phyloP scores from a whole-genome alignment of 1,140 invertebrate species.

The Drosophila grimshawi region DNA sequence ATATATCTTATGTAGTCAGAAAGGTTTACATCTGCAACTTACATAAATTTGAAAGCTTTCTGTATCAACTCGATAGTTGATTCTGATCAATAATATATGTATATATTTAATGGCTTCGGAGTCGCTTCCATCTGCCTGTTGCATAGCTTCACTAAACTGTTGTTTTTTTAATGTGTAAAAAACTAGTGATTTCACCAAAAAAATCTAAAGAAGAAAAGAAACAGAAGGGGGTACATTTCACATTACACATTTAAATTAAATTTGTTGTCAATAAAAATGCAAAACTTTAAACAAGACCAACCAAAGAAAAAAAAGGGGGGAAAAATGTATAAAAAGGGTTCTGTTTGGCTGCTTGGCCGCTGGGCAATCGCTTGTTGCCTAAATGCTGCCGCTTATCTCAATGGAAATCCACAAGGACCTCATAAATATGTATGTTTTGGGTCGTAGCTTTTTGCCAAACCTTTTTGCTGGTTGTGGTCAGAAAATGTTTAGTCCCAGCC shows the following conservation, averaged over 20 bases:
- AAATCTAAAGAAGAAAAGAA: neutral
- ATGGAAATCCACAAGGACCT: slow-evolving; percentile 77
- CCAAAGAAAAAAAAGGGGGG: neutral
- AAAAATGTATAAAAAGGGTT: slow-evolving; percentile 37
- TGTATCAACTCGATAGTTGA: no score
- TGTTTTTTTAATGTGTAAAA: no score
- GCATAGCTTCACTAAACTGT: no score
- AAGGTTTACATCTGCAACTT: no score
- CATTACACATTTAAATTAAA: slow-evolving; percentile 70
- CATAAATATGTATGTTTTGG: slow-evolving; percentile 70
- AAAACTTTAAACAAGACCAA: slow-evolving; percentile 38
- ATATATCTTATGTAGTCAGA: no score
- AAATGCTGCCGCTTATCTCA: slow-evolving; percentile 76
- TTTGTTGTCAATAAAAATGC: slow-evolving; percentile 53
- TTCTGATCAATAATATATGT: no score
- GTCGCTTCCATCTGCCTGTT: no score
- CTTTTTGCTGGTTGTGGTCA: slow-evolving; percentile 71
- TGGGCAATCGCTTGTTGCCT: slow-evolving; percentile 55
- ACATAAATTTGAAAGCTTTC: no score
- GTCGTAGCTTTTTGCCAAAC: slow-evolving; percentile 37
- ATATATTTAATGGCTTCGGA: no score
- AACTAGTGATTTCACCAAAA: no score
- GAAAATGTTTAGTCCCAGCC: slow-evolving; percentile 49
- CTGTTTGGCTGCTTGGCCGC: slow-evolving; percentile 9
- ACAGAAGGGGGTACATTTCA: neutral